Evolutionary conservation across 1,140 invertebrate genomes (phyloP).

Genomic region (Heliconius hermathena): DNA sequence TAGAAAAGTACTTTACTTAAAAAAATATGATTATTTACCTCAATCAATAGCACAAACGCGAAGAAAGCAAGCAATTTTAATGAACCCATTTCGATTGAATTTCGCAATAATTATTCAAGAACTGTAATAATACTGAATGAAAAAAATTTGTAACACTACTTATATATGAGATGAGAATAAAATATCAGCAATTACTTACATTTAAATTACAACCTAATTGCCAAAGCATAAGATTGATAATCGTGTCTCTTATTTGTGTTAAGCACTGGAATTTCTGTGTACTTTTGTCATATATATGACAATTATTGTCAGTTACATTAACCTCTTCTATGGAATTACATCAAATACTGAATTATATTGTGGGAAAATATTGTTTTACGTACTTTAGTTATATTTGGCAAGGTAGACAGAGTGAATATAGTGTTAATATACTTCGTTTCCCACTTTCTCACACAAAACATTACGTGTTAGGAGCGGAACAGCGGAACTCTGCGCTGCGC

Average conservation of each 20-base stretch:
- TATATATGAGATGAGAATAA: background rate
- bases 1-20: background rate
- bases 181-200: background rate
- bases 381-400: too few species aligned
- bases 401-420: too few species aligned
- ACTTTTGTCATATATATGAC: conserved; percentile 10
- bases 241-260: background rate
- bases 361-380: background rate
- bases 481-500: background rate
- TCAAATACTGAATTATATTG: background rate
- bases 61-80: conserved; percentile 10
- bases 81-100: conserved; percentile 25
- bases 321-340: background rate
- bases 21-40: conserved; percentile 3
- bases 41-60: background rate
- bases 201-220: background rate
- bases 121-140: background rate
- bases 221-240: background rate
- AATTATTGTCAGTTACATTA: background rate
- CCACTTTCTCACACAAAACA: too few species aligned
- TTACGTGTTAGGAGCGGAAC: too few species aligned
- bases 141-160: background rate
- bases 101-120: background rate
- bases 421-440: too few species aligned
- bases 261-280: background rate